A percentile compares a stretch with the other conserved stretches of the same genome.
These are phyloP conservation scores for Porites lutea DNA, from an alignment of 64 coral and sea anemone species.

Conservation along the genomic window DNA sequence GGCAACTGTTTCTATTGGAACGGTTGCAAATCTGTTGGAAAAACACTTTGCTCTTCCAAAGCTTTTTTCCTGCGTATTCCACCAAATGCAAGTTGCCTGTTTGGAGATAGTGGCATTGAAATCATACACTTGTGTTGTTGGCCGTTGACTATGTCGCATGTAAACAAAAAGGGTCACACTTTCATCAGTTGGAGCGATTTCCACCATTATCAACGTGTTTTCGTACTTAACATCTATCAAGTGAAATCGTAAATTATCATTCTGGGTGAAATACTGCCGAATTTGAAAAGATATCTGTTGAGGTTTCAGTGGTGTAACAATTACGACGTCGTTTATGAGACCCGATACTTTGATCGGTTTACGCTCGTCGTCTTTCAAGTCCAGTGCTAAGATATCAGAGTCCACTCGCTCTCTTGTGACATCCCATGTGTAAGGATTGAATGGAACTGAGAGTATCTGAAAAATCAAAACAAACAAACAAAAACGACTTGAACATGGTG, in stretches of 20 bases:
- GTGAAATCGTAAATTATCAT: slow-evolving; percentile 2
- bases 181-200: not conserved
- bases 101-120: slow-evolving; percentile 1
- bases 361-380: slow-evolving; percentile 20
- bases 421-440: slow-evolving; percentile 74
- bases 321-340: slow-evolving; percentile 35
- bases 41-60: not conserved
- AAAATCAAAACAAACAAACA: not conserved
- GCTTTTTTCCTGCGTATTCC: not conserved
- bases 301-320: not conserved
- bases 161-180: not conserved
- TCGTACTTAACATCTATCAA: not conserved
- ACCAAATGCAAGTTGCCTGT: slow-evolving; percentile 4
- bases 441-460: slow-evolving; percentile 54
- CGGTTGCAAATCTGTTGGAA: not conserved
- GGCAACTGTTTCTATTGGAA: not conserved
- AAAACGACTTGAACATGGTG: not conserved
- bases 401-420: slow-evolving; percentile 16
- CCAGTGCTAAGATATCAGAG: slow-evolving; percentile 25
- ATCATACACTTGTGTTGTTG: not conserved
- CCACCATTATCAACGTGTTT: not conserved
- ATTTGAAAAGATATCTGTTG: not conserved
- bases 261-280: not conserved
- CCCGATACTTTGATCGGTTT: slow-evolving; percentile 19
- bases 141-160: not conserved